Evolutionary conservation across 1,140 invertebrate genomes (phyloP), one percentile per base, ranked within the genome.

Genomic region (Sitobion miscanthi): DNA sequence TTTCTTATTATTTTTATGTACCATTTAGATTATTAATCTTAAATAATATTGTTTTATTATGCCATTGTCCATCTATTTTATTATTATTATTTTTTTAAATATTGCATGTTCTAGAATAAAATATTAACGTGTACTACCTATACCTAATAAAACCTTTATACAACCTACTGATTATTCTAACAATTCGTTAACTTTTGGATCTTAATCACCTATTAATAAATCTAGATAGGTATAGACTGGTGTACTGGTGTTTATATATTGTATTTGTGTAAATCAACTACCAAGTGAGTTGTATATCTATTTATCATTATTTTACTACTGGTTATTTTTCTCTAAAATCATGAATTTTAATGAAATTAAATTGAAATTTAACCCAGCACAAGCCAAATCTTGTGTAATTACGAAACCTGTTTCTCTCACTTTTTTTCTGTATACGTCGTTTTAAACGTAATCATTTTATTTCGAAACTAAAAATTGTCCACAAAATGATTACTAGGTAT

Each of bases 321-420:
- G 21, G n/a, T 89, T 57, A 54, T 89, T 57, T 54, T 57, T 57
- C 2, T 45, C 9, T 2, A 38, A 90, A 69, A 69, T 69, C 54
- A 62, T 62, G 89, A 20, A 90, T 69, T 90, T 69, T 90, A 90
- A 35, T n/a, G n/a, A 77, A 35, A n/a, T n/a, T 17, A 17, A 77
- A 77, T 69, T 62, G 38, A 62, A 90, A 45, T 90, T 90, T 62
- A 90, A 90, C 45, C 21, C 21, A 11, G 17, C 69, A 83, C 8
- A 47, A 52, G 23, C 21, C 23, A 52, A 92, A 82, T 52, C 23
- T 92, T 5, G 49, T 35, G 7, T 30, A 92, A 52, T 83, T 83
- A 83, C 17, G 38, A 38, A 83, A 92, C 90, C 38, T 38, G 90
- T 91, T 91, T 91, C 82, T 82, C 21, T 91, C 21, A n/a, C 49